phyloP scores from a whole-genome alignment of 2,888 invertebrate species.

The Tigriopus californicus region DNA sequence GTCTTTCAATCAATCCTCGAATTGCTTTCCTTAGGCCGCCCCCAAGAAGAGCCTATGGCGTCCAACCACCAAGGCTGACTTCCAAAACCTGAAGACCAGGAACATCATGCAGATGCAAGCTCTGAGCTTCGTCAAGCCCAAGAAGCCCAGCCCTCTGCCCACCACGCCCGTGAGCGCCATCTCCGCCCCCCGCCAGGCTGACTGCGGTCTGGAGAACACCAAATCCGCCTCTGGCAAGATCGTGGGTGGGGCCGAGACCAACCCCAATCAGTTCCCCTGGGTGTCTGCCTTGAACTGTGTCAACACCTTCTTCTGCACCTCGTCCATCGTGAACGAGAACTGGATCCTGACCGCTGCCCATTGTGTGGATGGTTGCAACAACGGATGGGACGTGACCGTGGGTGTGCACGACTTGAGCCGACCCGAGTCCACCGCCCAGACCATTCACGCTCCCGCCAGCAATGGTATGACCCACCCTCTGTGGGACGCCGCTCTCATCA shows the following conservation, averaged over 20 bases:
- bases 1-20: no score
- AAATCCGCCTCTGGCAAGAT: neutral
- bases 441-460: neutral
- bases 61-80: no score
- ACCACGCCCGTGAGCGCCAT: neutral
- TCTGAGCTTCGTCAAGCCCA: no score
- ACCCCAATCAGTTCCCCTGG: slow-evolving; percentile 11
- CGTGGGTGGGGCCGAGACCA: neutral
- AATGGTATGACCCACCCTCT: neutral
- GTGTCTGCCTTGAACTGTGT: neutral
- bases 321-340: neutral
- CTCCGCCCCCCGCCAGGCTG: neutral
- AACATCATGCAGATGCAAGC: no score
- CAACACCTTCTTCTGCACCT: neutral
- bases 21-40: no score
- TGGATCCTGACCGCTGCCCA: slow-evolving; percentile 6
- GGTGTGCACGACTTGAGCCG: neutral
- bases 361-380: neutral
- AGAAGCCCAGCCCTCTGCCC: no score
- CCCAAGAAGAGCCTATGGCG: no score
- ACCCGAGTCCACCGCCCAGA: neutral
- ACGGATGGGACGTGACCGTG: neutral
- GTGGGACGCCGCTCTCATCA: neutral
- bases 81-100: no score
- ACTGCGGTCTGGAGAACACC: slow-evolving; percentile 5